These are phyloP conservation scores for Adelphocoris suturalis DNA, from an alignment of 2,888 invertebrate genomes.

Conservation along the genomic window DNA sequence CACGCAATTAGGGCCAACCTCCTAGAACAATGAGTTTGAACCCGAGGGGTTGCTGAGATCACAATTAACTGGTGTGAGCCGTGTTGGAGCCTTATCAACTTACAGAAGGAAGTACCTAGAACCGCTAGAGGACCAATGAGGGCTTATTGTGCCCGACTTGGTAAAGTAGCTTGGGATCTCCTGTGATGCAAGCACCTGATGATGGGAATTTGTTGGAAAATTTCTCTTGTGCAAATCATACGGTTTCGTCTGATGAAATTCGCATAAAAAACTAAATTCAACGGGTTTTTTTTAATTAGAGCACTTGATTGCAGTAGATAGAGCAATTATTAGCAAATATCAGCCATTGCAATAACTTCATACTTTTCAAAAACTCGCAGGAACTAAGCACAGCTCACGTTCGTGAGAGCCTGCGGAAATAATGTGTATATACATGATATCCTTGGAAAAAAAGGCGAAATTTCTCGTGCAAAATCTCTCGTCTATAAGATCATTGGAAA, in stretches of 20 bases:
- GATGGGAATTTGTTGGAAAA: background rate
- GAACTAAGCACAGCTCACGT: no score
- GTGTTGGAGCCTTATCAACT: slow-evolving; percentile 22
- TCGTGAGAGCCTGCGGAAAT: no score
- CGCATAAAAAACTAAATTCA: no score
- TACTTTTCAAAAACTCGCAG: no score
- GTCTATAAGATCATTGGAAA: no score
- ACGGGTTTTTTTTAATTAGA: no score
- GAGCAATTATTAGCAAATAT: no score
- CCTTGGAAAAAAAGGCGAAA: no score
- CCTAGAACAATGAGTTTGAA: slow-evolving; percentile 63
- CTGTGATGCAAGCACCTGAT: background rate
- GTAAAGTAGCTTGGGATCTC: slow-evolving; percentile 43
- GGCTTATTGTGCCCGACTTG: slow-evolving; percentile 43
- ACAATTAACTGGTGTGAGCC: slow-evolving; percentile 58
- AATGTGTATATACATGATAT: no score
- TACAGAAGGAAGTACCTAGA: slow-evolving; percentile 33
- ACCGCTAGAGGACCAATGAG: background rate
- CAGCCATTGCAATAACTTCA: no score
- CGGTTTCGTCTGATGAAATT: background rate
- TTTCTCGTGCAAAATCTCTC: no score
- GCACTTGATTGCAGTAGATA: no score
- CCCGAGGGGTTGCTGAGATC: slow-evolving; percentile 36
- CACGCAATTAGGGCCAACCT: slow-evolving; percentile 59
- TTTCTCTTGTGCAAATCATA: background rate